Percentiles rank a stretch among this genome's conserved stretches.
phyloP scores from a whole-genome alignment of 1,140 invertebrate genomes.

The Diorhabda elongata region DNA sequence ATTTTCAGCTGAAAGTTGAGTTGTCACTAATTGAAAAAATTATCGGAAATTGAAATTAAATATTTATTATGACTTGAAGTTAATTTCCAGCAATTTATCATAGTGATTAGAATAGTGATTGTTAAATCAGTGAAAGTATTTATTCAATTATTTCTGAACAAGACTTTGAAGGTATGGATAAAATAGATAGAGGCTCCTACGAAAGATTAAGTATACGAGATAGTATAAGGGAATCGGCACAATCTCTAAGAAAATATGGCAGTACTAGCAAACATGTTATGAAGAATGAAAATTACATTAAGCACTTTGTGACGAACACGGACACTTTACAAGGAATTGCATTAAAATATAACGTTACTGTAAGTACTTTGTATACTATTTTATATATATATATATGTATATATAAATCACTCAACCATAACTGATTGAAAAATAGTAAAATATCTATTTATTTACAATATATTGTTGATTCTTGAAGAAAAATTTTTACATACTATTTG shows the following conservation, averaged over 20 bases:
- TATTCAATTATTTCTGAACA: not conserved
- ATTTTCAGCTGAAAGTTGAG: not conserved
- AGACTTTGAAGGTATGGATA: slow-evolving; percentile 10
- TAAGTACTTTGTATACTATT: slow-evolving; percentile 48
- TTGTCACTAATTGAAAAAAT: not conserved
- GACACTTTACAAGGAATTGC: slow-evolving; percentile 92
- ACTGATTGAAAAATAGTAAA: not conserved
- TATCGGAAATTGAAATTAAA: not conserved
- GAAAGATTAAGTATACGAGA: slow-evolving; percentile 81
- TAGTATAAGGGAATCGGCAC: slow-evolving; percentile 76
- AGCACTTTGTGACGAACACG: slow-evolving; percentile 71
- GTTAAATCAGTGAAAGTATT: not conserved
- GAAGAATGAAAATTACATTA: slow-evolving; percentile 64
- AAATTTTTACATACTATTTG: too few species aligned
- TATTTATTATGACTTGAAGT: not conserved
- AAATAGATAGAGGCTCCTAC: slow-evolving; percentile 66
- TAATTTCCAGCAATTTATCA: not conserved
- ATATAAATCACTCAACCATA: not conserved
- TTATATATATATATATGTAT: slow-evolving; percentile 8
- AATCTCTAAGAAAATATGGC: slow-evolving; percentile 83
- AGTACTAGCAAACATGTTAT: slow-evolving; percentile 69
- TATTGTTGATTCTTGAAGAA: too few species aligned
- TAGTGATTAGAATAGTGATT: not conserved
- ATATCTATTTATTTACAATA: too few species aligned
- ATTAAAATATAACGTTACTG: slow-evolving; percentile 86